phyloP scores from a whole-genome alignment of 1,140 invertebrate species.

The Apocrypta bakeri region DNA sequence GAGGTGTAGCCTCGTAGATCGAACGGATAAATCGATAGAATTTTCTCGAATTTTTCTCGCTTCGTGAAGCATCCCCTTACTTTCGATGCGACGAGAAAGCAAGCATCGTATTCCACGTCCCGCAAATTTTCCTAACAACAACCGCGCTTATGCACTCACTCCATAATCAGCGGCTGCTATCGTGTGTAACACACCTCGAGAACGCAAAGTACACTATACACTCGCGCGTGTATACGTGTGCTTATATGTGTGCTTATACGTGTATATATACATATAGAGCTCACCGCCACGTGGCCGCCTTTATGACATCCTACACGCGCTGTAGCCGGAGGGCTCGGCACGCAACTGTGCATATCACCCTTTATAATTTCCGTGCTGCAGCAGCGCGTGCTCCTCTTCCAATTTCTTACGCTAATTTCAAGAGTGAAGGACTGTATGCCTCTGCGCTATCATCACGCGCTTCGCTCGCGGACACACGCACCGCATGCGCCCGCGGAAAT shows the following conservation, averaged over 20 bases:
- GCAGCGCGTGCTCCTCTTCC: not conserved
- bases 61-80: too few relatives aligned
- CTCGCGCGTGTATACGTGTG: slow-evolving; percentile 1
- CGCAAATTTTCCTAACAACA: too few relatives aligned
- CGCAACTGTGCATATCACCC: slow-evolving; percentile 13
- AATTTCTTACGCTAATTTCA: slow-evolving; percentile 29
- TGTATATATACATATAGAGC: not conserved
- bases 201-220: too few relatives aligned
- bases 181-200: too few relatives aligned
- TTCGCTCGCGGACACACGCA: not conserved
- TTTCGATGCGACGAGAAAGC: too few relatives aligned
- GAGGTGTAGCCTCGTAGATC: too few relatives aligned
- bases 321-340: not conserved
- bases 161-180: too few relatives aligned
- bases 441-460: slow-evolving; percentile 33
- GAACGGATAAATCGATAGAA: too few relatives aligned
- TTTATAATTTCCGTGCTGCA: slow-evolving; percentile 19
- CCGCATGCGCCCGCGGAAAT: slow-evolving; percentile 4
- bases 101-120: too few relatives aligned
- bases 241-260: not conserved
- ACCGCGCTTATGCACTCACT: too few relatives aligned
- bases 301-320: slow-evolving; percentile 6
- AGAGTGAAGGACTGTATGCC: not conserved
- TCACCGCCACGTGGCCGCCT: slow-evolving; percentile 33
- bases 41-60: too few relatives aligned